phyloP scores from a whole-genome alignment of 1,140 invertebrate species.

The Cardiocondyla obscurior region DNA sequence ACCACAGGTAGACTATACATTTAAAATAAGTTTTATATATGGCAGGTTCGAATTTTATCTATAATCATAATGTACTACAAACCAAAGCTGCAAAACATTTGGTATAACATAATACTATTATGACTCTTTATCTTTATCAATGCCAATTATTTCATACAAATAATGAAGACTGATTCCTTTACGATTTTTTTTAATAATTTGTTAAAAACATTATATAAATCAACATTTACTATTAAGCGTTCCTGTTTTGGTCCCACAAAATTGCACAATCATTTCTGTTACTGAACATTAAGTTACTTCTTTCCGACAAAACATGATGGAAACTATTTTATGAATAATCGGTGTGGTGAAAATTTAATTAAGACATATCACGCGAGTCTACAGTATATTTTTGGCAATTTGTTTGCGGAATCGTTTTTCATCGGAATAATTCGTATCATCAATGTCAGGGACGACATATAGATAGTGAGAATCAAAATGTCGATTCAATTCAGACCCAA shows the following conservation, averaged over 20 bases:
- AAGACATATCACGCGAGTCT: not conserved
- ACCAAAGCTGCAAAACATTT: not conserved
- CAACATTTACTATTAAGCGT: constrained; percentile 55
- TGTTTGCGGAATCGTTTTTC: constrained; percentile 56
- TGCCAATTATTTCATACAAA: no score
- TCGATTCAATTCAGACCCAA: not conserved
- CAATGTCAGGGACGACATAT: constrained; percentile 41
- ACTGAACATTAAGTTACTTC: constrained; percentile 4
- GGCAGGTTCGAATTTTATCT: constrained; percentile 19
- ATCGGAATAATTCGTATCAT: constrained; percentile 64
- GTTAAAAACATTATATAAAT: constrained; percentile 15
- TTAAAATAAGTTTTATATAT: constrained; percentile 1
- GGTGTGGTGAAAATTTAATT: not conserved
- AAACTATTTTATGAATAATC: constrained; percentile 56
- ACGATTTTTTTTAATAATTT: no score
- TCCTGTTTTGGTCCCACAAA: constrained; percentile 76
- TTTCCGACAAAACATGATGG: not conserved
- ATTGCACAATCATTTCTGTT: constrained; percentile 68
- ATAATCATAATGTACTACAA: not conserved
- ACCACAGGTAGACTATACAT: not conserved
- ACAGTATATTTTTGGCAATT: constrained; percentile 32
- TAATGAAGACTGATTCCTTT: constrained; percentile 11
- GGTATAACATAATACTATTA: not conserved
- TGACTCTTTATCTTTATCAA: constrained; percentile 7
- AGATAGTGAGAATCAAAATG: constrained; percentile 59